Conservation (phyloP, 92 coral and sea anemone genomes). For the Parazoanthus darwini region DNA sequence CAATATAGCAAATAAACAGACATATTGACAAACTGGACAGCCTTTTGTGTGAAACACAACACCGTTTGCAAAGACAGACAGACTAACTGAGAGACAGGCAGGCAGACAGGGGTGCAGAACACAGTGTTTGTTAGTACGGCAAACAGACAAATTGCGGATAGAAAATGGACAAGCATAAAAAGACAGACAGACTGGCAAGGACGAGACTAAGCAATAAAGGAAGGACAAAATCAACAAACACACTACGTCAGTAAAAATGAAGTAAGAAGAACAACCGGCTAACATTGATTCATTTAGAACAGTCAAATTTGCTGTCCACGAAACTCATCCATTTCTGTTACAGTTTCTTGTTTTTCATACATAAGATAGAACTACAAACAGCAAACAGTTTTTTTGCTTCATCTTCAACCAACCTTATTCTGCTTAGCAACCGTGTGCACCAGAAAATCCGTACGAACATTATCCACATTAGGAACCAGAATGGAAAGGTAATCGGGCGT, state of each 20-base stretch:
- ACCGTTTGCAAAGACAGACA: background rate
- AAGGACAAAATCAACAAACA: too few relatives aligned
- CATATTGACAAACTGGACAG: background rate
- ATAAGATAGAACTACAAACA: background rate
- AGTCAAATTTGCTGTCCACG: background rate
- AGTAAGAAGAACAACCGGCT: too few relatives aligned
- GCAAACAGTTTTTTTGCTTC: background rate
- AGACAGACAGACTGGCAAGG: too few relatives aligned
- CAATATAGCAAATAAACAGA: background rate
- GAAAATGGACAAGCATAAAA: background rate
- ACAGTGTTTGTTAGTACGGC: too few relatives aligned
- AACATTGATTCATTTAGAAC: too few relatives aligned
- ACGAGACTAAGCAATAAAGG: too few relatives aligned
- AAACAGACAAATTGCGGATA: background rate
- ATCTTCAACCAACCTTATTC: slow-evolving; percentile 66
- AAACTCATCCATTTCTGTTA: too few relatives aligned
- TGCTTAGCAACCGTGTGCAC: slow-evolving; percentile 89
- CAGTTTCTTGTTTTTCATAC: too few relatives aligned
- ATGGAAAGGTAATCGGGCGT: slow-evolving; percentile 93
- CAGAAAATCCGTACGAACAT: slow-evolving; percentile 94
- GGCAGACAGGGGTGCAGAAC: background rate
- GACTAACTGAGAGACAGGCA: background rate
- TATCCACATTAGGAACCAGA: slow-evolving; percentile 98
- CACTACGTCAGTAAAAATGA: too few relatives aligned
- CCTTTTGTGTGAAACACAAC: too few relatives aligned